Percentiles rank a stretch among this genome's conserved stretches.
phyloP scores from a whole-genome alignment of 1,140 invertebrate species.

The Lepidurus couesii region DNA sequence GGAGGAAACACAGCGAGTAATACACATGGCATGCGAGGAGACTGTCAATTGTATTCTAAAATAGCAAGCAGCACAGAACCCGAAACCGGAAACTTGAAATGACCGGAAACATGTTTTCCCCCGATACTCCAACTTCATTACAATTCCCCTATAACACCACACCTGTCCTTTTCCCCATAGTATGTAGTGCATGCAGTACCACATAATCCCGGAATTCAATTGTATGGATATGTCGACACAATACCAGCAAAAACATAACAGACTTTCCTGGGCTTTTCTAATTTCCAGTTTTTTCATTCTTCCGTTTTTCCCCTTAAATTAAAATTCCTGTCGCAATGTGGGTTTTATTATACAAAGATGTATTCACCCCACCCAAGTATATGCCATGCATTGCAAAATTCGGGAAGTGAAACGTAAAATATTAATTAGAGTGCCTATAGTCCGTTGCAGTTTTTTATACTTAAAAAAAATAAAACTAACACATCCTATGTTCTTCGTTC shows the following conservation, averaged over 20 bases:
- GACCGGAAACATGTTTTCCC: conserved; percentile 5
- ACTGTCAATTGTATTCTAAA: background rate
- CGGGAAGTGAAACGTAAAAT: background rate
- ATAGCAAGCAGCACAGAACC: background rate
- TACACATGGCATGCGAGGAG: background rate
- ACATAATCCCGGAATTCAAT: background rate
- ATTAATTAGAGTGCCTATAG: background rate
- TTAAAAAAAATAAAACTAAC: too few species aligned
- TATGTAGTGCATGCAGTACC: background rate
- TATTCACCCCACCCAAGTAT: background rate
- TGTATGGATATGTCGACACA: background rate
- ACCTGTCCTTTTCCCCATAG: background rate
- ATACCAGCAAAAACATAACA: background rate
- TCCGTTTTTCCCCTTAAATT: background rate
- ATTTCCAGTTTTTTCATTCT: background rate
- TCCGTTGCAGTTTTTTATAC: too few species aligned
- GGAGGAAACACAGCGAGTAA: background rate
- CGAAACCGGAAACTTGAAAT: background rate
- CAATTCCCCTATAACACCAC: background rate
- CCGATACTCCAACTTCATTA: conserved; percentile 13
- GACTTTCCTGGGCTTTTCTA: background rate
- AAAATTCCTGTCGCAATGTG: background rate
- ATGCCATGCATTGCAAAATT: background rate
- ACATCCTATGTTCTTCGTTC: too few species aligned
- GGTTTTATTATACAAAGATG: background rate